Evolutionary conservation across 2,888 invertebrate species (phyloP), one percentile per base, ranked within the genome.

Genomic region (Altica lythri): DNA sequence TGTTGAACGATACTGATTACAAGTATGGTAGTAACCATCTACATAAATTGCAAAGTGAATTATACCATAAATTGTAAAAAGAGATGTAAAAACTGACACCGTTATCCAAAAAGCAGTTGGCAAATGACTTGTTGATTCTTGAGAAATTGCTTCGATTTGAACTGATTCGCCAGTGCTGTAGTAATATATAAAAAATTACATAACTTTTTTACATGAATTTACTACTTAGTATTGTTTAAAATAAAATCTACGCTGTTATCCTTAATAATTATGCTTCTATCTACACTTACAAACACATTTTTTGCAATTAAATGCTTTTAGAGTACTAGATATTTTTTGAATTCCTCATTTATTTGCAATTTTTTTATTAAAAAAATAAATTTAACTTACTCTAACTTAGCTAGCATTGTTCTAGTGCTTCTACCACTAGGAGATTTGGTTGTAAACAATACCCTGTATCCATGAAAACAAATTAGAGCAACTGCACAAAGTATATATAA

Each of bases 21-120:
- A 92, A n/a, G 89, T 89, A 59, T 80, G 83, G 47, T 84, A 78
- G 67, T 85, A 90, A 0, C 92, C 92, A 70, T 87, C 86, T 0
- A 88, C 84, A 46, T 85, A 80, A 12, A 90, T 81, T 1, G 85
- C 77, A 8, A 89, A 86, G 72, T 89, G 86, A 0, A 85, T 79
- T 2, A 90, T 67, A 4, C 86, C 82, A 60, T 90, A 86, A 13
- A 88, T 69, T 6, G 81, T 80, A 69, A 89, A 83, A 2, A 89
- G 64, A 1, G 79, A 77, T 1, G 85, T 83, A 19, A 88, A 76
- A 35, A 83, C 80, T 1, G 84, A 81, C 1, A 83, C 79, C 1
- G 84, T 84, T 48, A 86, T 81, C 90, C 90, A 90, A 69, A 85
- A 88, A 55, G 81, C 80, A 51, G 65, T 65, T 9, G 86, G 83